phyloP scores from a whole-genome alignment of 2,797 vertebrate genomes.

The Mionectes olivaceus region DNA sequence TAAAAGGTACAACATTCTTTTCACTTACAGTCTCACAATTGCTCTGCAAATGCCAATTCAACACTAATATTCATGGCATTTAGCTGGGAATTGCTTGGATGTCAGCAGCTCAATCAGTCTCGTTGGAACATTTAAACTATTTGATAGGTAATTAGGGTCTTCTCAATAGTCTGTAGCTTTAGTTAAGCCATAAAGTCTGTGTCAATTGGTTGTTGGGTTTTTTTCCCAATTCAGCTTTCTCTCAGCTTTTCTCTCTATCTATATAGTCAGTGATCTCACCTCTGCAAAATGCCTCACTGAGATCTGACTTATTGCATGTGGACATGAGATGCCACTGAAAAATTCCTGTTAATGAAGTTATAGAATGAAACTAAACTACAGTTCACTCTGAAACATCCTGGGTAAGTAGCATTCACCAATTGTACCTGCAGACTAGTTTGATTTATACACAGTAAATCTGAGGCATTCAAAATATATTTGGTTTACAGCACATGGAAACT shows the following conservation, averaged over 20 bases:
- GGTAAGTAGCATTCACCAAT: not conserved
- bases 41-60: not conserved
- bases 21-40: not conserved
- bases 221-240: not conserved
- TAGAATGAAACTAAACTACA: not conserved
- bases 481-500: not conserved
- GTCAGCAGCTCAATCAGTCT: not conserved
- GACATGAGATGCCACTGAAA: not conserved
- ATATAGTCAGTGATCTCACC: not conserved
- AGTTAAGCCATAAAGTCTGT: not conserved
- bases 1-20: not conserved
- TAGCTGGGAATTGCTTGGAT: not conserved
- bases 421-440: not conserved
- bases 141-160: not conserved
- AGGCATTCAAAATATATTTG: not conserved
- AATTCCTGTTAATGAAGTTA: not conserved
- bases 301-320: not conserved
- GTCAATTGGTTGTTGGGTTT: not conserved
- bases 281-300: not conserved
- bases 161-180: not conserved
- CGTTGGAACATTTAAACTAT: slow-evolving; percentile 11
- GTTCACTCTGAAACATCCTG: not conserved
- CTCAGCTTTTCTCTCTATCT: not conserved
- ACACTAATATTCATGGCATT: not conserved
- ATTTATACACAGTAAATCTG: not conserved